Evolutionary conservation across 2,888 invertebrate genomes (phyloP), one percentile per base, ranked within the genome.

Genomic region (Spodoptera littoralis): DNA sequence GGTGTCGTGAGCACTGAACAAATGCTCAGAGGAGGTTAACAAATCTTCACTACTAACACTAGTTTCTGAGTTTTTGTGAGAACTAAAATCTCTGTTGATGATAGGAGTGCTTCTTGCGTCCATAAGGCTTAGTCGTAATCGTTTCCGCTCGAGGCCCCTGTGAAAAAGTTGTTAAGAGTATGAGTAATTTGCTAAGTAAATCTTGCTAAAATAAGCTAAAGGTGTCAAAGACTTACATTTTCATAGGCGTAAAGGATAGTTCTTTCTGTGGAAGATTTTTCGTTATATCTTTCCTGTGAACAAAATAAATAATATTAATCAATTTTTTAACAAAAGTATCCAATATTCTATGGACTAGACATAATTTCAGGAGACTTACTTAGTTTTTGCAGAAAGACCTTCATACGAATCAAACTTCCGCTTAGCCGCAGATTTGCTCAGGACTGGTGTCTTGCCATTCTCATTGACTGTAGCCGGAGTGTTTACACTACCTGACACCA

Each of bases 401-500:
- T 94, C 95, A 45, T 92, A 88, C 12, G 92, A 83, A 66, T 96
- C 96, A 24, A 89, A 95, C 89, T 96, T 97, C 57, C 97, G 92
- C 85, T 97, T 97, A 65, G 96, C 96, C 0, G 95, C 95, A 9
- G 96, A 96, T 80, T 95, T 95, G 82, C 95, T 96, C 48, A 96
- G 84, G 41, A 96, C 94, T 0, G 97, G 96, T 6, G 96, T 96
- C 70, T 92, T 89, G 9, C 87, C 82, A 64, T 88, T 87, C 59
- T 95, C 93, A 1, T 90, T 88, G 1, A 91, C 91, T 4, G 92
- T 91, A 0, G 92, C 89, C 1, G 95, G 92, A 44, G 95, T 96
- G 72, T 96, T 96, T 0, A 95, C 92, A 61, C 91, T 94, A 59
- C 96, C 96, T 0, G 96, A 96, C 9, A 97, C 97, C 90, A 97